Conservation (phyloP, 1,140 invertebrate genomes). For the Oncopeltus fasciatus region DNA sequence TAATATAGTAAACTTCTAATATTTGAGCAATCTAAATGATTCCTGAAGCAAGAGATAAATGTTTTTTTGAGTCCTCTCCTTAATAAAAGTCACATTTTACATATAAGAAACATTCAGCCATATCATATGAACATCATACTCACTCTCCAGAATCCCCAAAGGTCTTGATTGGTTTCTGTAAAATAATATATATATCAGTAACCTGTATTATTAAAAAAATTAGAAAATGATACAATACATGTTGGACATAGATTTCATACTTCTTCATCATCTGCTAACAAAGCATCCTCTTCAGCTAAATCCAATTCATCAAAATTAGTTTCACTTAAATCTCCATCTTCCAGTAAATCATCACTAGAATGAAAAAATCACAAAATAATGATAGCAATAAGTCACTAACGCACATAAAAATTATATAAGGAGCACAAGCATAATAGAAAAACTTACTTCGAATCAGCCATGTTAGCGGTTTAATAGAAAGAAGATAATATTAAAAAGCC, state of each 20-base stretch:
- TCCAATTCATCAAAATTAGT: constrained; percentile 4
- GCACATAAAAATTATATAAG: not conserved
- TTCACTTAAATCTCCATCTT: constrained; percentile 5
- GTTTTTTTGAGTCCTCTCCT: too few species aligned
- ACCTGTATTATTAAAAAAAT: too few species aligned
- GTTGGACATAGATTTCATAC: not conserved
- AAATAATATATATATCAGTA: not conserved
- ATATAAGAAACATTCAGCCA: too few species aligned
- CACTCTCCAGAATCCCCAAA: too few species aligned
- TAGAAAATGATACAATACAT: too few species aligned
- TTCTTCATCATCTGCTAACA: not conserved
- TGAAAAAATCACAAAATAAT: not conserved
- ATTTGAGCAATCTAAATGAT: too few species aligned
- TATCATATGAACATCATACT: too few species aligned
- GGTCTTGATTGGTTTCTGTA: not conserved
- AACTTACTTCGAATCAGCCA: constrained; percentile 5
- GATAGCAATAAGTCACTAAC: not conserved
- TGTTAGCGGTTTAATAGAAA: too few species aligned
- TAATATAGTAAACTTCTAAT: too few species aligned
- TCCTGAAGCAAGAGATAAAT: too few species aligned
- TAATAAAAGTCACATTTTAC: too few species aligned
- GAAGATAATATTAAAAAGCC: too few species aligned
- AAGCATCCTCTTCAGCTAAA: not conserved
- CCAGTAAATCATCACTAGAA: constrained; percentile 2
- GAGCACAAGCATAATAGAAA: not conserved